These are phyloP conservation scores for Dasyurus viverrinus DNA, from an alignment of 2,113 vertebrate species.

Conservation along the genomic window DNA sequence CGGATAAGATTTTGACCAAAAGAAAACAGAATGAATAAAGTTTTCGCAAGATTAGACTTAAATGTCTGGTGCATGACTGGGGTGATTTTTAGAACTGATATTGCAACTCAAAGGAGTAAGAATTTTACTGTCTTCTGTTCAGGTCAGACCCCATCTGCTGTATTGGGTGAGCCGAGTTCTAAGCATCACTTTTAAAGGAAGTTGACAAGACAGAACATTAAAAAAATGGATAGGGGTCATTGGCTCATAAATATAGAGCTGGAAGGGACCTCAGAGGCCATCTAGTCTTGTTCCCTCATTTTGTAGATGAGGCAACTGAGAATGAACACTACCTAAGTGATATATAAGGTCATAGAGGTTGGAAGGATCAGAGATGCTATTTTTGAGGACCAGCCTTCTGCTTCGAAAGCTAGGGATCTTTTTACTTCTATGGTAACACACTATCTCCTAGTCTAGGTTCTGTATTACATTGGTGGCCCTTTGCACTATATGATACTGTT, in stretches of 20 bases:
- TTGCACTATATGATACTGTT: not conserved
- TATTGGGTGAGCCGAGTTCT: not conserved
- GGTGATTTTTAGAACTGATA: not conserved
- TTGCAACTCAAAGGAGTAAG: not conserved
- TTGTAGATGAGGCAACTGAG: not conserved
- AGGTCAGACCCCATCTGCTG: not conserved
- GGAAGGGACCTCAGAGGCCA: not conserved
- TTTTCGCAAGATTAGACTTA: not conserved
- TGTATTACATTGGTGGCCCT: not conserved
- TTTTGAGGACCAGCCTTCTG: not conserved
- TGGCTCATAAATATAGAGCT: not conserved
- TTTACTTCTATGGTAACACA: not conserved
- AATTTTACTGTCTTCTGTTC: not conserved
- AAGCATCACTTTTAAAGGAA: not conserved
- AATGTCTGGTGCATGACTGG: not conserved
- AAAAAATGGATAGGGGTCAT: not conserved
- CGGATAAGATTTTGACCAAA: not conserved
- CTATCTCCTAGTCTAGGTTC: not conserved
- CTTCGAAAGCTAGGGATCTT: not conserved
- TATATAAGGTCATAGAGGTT: not conserved
- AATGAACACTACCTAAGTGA: not conserved
- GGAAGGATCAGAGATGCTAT: not conserved
- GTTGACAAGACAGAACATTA: not conserved
- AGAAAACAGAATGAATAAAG: not conserved
- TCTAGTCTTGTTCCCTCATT: not conserved